Base-by-base conservation (phyloP, 92 coral and sea anemone genomes). In the Chrysogorgia sp. region DNA sequence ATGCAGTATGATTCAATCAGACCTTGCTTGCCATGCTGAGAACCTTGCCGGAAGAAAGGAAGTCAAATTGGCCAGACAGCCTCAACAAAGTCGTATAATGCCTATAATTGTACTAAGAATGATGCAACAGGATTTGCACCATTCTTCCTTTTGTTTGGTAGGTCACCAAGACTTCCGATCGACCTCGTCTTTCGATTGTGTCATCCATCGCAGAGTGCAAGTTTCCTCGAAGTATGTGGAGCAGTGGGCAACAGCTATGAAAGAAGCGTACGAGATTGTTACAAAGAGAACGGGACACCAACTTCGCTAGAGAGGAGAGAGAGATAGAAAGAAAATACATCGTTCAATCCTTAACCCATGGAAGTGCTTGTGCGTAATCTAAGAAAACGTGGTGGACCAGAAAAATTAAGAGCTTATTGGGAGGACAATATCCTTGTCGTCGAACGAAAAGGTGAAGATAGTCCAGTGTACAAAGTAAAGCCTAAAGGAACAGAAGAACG, bases 31-130 rank as follows among this genome's bases (percentile, higher is more conserved):
- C 64, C 48, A 58, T 74, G 82, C 28, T 59, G 19, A 58, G 63
- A 29, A 58, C 86, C 7, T 10, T 74, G 40, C 75, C 74, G 14
- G 86, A 58, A 28, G 25, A 59, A 45, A 30, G 68, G 71, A 65
- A 62, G 19, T 83, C 83, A 32, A 52, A 56, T 20, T 74, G 75
- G 83, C 32, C 50, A n/a, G n/a, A n/a, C n/a, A n/a, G n/a, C n/a
- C n/a, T n/a, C n/a, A n/a, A n/a, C n/a, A n/a, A n/a, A n/a, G 86
- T 75, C 43, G 75, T 82, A 13, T 82, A 82, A 82, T 56, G 75
- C 86, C 58, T 82, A 82, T 25, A 82, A 82, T 7, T 80, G 82
- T 40, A 80, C 84, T 0, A 41, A 55, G 25, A 74, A 80, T 67
- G 78, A n/a, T n/a, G n/a, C n/a, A n/a, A n/a, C n/a, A n/a, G n/a